Evolutionary conservation across 2,888 invertebrate genomes (phyloP).

Genomic region (Eledona agricola): DNA sequence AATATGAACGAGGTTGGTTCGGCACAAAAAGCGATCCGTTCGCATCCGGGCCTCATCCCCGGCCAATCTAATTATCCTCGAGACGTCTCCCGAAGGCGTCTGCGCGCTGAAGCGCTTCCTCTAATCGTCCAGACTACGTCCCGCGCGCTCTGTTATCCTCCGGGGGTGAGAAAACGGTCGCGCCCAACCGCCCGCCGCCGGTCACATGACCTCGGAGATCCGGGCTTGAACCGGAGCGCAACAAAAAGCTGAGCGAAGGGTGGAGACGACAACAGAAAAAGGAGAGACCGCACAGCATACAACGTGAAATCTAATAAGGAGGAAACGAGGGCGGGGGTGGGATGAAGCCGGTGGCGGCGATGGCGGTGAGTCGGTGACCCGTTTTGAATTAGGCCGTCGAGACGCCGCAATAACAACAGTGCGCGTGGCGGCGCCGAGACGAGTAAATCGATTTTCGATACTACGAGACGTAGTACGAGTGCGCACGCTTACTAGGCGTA

Average conservation of each 20-base stretch:
- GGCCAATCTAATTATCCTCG: constrained; percentile 22
- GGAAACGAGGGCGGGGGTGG: not conserved
- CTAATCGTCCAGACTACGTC: constrained; percentile 10
- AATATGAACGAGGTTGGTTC: no score
- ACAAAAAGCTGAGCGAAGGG: no score
- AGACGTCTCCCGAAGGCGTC: constrained; percentile 18
- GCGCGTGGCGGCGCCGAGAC: constrained; percentile 45
- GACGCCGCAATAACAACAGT: constrained; percentile 49
- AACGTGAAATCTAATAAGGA: no score
- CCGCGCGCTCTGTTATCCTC: constrained; percentile 1
- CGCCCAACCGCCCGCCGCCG: not conserved
- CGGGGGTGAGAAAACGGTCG: no score
- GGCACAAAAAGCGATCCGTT: constrained; percentile 2
- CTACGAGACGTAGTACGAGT: constrained; percentile 40
- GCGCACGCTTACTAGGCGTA: constrained; percentile 41
- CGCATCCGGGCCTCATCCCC: constrained; percentile 10
- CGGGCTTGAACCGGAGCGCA: not conserved
- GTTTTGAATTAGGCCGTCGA: constrained; percentile 48
- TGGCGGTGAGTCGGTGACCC: constrained; percentile 43
- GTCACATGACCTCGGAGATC: constrained; percentile 9
- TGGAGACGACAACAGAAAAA: no score
- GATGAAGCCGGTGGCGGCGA: constrained; percentile 4
- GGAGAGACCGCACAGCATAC: no score
- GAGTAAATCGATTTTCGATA: constrained; percentile 51
- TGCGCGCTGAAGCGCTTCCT: constrained; percentile 6